phyloP scores from a whole-genome alignment of 2,888 invertebrate species.

The Sarcophaga rosellei region DNA sequence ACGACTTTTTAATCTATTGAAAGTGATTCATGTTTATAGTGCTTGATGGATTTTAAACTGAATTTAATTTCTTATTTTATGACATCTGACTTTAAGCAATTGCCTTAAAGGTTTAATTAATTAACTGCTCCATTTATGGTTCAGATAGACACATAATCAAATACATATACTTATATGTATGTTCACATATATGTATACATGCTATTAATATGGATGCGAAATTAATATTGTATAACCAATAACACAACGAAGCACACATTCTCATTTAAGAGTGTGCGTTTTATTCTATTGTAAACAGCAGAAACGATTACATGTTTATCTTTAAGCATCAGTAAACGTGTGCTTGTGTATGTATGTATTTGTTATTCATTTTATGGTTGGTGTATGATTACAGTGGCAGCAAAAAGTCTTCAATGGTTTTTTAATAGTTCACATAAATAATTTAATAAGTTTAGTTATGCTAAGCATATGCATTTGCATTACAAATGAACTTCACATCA shows the following conservation, averaged over 20 bases:
- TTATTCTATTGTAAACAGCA: neutral
- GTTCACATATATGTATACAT: neutral
- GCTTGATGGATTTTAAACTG: conserved; percentile 6
- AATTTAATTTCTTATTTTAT: neutral
- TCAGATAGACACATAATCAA: conserved; percentile 6
- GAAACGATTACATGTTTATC: too few species aligned
- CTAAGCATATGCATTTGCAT: too few species aligned
- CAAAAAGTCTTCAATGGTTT: too few species aligned
- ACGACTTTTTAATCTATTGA: too few species aligned
- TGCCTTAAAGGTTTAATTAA: neutral
- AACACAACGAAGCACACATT: neutral
- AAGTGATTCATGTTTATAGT: neutral
- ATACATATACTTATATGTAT: neutral
- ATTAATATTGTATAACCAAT: neutral
- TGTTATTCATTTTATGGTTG: too few species aligned
- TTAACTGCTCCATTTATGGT: neutral
- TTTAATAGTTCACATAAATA: too few species aligned
- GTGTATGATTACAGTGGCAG: too few species aligned
- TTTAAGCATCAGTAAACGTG: neutral
- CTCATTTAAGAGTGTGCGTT: neutral
- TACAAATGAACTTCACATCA: too few species aligned
- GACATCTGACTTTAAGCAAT: neutral
- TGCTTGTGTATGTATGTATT: too few species aligned
- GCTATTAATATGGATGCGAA: neutral
- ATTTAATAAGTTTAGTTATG: too few species aligned